These are phyloP conservation scores for Acanthisitta chloris DNA, from an alignment of 2,113 vertebrate species.

Conservation along the genomic window DNA sequence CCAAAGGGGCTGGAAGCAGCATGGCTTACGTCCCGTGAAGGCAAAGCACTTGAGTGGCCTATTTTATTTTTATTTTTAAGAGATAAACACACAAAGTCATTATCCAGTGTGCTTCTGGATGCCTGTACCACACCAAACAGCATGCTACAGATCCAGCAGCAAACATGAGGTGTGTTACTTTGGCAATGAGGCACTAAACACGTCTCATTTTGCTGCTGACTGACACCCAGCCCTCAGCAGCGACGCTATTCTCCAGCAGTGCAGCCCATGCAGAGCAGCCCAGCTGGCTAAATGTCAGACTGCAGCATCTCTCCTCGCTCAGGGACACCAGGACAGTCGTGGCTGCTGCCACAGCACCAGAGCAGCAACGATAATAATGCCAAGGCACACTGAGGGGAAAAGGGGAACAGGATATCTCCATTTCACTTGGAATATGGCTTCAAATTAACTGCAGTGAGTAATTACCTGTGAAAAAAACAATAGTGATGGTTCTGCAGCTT, in stretches of 20 bases:
- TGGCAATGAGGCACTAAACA: rapidly evolving
- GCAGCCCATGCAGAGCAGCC: not conserved
- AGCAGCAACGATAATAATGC: slow-evolving; percentile 29
- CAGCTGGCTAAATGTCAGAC: slow-evolving; percentile 40
- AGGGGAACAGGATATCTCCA: slow-evolving; percentile 48
- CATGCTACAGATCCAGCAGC: not conserved
- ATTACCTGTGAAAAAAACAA: slow-evolving; percentile 47
- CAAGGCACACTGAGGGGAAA: slow-evolving; percentile 33
- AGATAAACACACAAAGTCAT: not conserved
- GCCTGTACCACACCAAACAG: not conserved
- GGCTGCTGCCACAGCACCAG: slow-evolving; percentile 62
- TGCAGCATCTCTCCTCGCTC: not conserved
- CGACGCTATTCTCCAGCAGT: not conserved
- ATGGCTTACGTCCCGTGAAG: not conserved
- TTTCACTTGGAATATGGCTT: slow-evolving; percentile 52
- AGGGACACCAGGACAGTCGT: not conserved
- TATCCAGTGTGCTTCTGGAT: not conserved
- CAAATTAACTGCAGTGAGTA: slow-evolving; percentile 67
- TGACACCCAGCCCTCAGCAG: not conserved
- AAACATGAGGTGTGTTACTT: not conserved
- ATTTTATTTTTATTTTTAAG: not conserved
- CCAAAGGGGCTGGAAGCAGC: not conserved
- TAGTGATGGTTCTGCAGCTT: not conserved
- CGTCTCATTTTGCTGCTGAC: not conserved
- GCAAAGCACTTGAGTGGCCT: not conserved